A percentile compares a stretch with the other conserved stretches of the same genome.
Evolutionary conservation across 2,888 invertebrate species (phyloP).

Genomic region (Cryptus viduatorius): DNA sequence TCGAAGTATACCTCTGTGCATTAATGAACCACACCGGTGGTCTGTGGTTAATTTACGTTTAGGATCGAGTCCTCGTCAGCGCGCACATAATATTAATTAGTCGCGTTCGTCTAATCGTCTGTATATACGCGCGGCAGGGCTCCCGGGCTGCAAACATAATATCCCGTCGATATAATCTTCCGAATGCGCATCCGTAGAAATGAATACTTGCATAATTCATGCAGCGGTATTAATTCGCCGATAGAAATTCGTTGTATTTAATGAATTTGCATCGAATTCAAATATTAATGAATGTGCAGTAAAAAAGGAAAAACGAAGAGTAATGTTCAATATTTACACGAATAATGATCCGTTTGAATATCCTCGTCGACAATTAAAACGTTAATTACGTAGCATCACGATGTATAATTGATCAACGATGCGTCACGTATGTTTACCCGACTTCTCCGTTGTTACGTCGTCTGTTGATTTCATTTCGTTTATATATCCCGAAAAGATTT

Average conservation of each 20-base stretch:
- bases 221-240: not conserved
- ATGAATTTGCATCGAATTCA: not conserved
- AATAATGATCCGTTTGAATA: too few species aligned
- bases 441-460: not conserved
- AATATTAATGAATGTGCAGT: not conserved
- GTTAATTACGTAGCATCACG: not conserved
- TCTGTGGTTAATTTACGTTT: constrained; percentile 39
- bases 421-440: not conserved
- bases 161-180: not conserved
- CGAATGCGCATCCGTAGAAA: not conserved
- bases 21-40: constrained; percentile 39
- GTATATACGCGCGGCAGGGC: not conserved
- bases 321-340: too few species aligned
- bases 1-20: constrained; percentile 18
- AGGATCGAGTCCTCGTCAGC: constrained; percentile 18
- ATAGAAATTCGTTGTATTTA: not conserved
- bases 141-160: not conserved
- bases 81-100: constrained; percentile 39
- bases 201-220: constrained; percentile 20
- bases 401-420: not conserved
- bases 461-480: not conserved
- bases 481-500: too few species aligned
- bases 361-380: not conserved
- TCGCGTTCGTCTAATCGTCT: constrained; percentile 26
- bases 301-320: too few species aligned